phyloP scores from a whole-genome alignment of 1,140 invertebrate species.

The Nebria ingens region DNA sequence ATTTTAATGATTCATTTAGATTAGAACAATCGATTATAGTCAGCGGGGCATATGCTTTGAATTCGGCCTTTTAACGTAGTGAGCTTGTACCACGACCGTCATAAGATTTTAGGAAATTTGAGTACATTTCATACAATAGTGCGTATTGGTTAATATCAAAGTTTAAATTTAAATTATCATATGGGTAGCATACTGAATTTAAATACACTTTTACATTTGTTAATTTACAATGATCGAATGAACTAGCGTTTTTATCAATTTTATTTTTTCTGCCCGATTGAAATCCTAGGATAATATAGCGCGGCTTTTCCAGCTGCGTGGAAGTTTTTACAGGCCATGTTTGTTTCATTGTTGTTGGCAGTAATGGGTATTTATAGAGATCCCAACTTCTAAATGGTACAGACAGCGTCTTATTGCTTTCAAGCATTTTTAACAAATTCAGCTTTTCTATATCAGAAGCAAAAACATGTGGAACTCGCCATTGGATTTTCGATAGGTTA shows the following conservation, averaged over 20 bases:
- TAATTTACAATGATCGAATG: slow-evolving; percentile 18
- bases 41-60: slow-evolving; percentile 19
- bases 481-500: slow-evolving; percentile 15
- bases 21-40: slow-evolving; percentile 27
- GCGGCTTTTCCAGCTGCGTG: slow-evolving; percentile 14
- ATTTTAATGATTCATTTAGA: slow-evolving; percentile 28
- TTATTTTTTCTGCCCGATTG: slow-evolving; percentile 16
- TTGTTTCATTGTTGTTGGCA: slow-evolving; percentile 8
- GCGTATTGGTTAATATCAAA: slow-evolving; percentile 22
- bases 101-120: slow-evolving; percentile 23
- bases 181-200: slow-evolving; percentile 28
- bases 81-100: slow-evolving; percentile 18
- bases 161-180: slow-evolving; percentile 26
- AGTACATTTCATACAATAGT: slow-evolving; percentile 25
- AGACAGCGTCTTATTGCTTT: slow-evolving; percentile 8
- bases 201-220: slow-evolving; percentile 25
- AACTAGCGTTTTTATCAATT: slow-evolving; percentile 4
- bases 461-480: slow-evolving; percentile 19
- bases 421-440: slow-evolving; percentile 19
- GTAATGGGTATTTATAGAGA: slow-evolving; percentile 13
- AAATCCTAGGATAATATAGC: slow-evolving; percentile 17
- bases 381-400: slow-evolving; percentile 13
- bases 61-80: slow-evolving; percentile 15
- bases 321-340: slow-evolving; percentile 17
- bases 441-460: slow-evolving; percentile 21